A percentile compares a stretch with the other conserved stretches of the same genome.
These are phyloP conservation scores for Amblyraja radiata DNA, from an alignment of 2,797 vertebrate genomes.

Conservation along the genomic window DNA sequence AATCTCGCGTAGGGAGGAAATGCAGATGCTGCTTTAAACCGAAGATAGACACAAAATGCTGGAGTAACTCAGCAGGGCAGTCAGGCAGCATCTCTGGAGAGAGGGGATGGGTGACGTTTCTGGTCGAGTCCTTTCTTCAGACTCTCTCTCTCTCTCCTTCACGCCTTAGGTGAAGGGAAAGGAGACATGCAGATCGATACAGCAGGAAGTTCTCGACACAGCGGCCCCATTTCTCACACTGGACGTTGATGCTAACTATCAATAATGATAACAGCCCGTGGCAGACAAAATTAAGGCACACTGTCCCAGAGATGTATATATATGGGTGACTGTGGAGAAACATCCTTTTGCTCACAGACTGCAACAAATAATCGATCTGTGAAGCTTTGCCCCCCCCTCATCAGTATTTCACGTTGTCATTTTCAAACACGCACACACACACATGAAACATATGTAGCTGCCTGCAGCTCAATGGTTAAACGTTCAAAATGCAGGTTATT, in stretches of 20 bases:
- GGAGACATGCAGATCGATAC: constrained; percentile 69
- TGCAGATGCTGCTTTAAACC: too few species aligned
- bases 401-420: constrained; percentile 11
- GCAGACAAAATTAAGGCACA: constrained; percentile 63
- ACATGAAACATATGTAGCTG: neutral
- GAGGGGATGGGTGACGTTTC: too few species aligned
- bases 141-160: constrained; percentile 44
- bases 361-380: constrained; percentile 67
- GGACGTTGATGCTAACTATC: constrained; percentile 74
- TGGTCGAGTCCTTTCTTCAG: too few species aligned
- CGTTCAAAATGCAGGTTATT: neutral
- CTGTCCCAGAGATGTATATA: constrained; percentile 63
- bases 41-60: too few species aligned
- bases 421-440: neutral
- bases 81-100: too few species aligned
- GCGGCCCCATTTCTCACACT: constrained; percentile 72
- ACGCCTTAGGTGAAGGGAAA: constrained; percentile 50
- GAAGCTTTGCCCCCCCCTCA: constrained; percentile 52
- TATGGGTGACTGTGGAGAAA: constrained; percentile 68
- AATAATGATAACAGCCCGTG: constrained; percentile 72
- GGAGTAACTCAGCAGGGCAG: too few species aligned
- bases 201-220: constrained; percentile 62
- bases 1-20: constrained; percentile 37
- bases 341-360: constrained; percentile 55
- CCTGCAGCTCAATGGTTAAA: neutral